Base-by-base conservation (phyloP, 2,888 invertebrate species). In the Alentia gelatinosa region DNA sequence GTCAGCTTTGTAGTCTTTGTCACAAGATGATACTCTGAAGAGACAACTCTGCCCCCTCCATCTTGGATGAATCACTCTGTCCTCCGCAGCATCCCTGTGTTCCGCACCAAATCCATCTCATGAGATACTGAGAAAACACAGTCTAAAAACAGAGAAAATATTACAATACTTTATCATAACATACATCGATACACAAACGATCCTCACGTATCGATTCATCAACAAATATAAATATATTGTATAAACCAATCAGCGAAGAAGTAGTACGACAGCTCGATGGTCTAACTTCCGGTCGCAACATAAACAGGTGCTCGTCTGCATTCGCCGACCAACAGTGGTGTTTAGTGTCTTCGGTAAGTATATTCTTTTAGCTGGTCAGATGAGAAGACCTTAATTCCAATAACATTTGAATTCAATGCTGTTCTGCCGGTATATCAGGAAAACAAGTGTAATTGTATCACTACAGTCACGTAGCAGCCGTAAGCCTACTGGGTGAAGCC, bases 61-160 rank as follows among this genome's bases (percentile, higher is more conserved):
- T 79, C 79, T 79, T 37, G 79, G 37, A 37, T 79, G 79, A 79
- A 79, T 79, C 74, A 74, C 74, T 1, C n/a, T n/a, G n/a, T n/a
- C n/a, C n/a, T 3, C 26, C 74, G 5, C 79, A 79, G 79, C 79
- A 35, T 79, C 79, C 39, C 7, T 79, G 1, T 19, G 19, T 79
- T 39, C 79, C 79, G 79, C 79, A 79, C 5, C 79, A 79, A 79
- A 79, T 12, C 26, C 39, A 35, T 35, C 79, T 79, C 37, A 7
- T 35, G 37, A 23, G 37, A 37, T 33, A 56, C n/a, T n/a, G n/a
- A 68, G 12, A 68, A 3, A 68, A 12, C 68, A 26, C 5, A 56
- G n/a, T n/a, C 56, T 9, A 56, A 12, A n/a, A 56, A 12, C 56
- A 9, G 56, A 56, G 5, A 56, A 5, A 42, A 12, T 42, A 42